phyloP scores from a whole-genome alignment of 2,888 invertebrate genomes.

The Papilio gigon region DNA sequence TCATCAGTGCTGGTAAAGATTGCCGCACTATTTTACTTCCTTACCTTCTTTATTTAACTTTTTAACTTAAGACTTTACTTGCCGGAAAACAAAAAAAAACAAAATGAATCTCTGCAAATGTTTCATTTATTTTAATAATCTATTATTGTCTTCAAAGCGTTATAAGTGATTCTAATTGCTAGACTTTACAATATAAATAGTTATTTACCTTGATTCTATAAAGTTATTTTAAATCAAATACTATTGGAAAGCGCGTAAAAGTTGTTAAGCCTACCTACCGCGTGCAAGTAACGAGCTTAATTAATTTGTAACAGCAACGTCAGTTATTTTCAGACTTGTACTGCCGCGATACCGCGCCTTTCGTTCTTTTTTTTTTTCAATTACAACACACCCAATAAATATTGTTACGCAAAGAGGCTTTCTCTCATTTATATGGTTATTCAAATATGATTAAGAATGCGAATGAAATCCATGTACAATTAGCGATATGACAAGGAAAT shows the following conservation, averaged over 20 bases:
- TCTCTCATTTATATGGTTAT: conserved; percentile 40
- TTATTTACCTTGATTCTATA: not conserved
- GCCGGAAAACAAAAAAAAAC: too few species aligned
- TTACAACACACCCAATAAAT: conserved; percentile 18
- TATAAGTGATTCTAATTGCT: too few species aligned
- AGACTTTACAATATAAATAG: not conserved
- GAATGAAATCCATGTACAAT: conserved; percentile 47
- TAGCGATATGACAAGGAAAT: conserved; percentile 58
- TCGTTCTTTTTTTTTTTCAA: conserved; percentile 23
- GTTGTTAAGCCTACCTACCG: conserved; percentile 13
- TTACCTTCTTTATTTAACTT: too few species aligned
- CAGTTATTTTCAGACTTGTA: not conserved
- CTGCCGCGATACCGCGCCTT: conserved; percentile 2
- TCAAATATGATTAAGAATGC: conserved; percentile 47
- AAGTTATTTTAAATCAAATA: conserved; percentile 14
- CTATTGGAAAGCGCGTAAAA: conserved; percentile 32
- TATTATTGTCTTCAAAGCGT: too few species aligned
- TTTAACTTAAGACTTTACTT: too few species aligned
- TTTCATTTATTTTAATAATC: too few species aligned
- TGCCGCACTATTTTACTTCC: too few species aligned
- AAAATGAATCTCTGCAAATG: too few species aligned
- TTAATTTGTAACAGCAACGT: conserved; percentile 21
- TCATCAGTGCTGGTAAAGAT: too few species aligned
- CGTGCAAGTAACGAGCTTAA: conserved; percentile 18
- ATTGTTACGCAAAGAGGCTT: conserved; percentile 33